Evolutionary conservation across 2,113 vertebrate genomes (phyloP), one percentile per base, ranked within the genome.

Genomic region (Coryphaenoides rupestris): DNA sequence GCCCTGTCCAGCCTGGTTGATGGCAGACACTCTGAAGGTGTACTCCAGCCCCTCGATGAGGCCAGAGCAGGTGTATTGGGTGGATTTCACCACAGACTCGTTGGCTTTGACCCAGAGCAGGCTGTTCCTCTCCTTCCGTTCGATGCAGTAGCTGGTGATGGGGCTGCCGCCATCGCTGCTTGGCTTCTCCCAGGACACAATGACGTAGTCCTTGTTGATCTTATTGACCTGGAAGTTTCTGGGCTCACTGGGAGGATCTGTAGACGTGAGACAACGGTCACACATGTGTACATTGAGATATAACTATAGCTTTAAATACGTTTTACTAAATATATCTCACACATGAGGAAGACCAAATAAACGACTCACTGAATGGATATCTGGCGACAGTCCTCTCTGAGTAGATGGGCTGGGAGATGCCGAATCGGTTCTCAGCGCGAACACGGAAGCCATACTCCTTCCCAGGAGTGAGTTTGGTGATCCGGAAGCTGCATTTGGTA

Each of bases 41-140:
- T 99, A 99, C 74, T 99, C 97, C 28, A 99, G 91, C 52, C 97
- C 96, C 60, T 98, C 97, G 0, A 96, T 88, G 21, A 99, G 91
- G 4, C 94, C 93, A 49, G 87, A 87, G 76, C 96, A 99, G 65
- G 94, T 93, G 77, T 96, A 96, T 77, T 98, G 95, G 14, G 93
- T 95, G 67, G 93, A 87, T 65, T 95, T 95, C 54, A 98, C 90
- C 75, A 89, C 26, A 15, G 91, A 83, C 68, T 99, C 97, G 0
- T 98, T 98, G 65, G 94, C 94, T 83, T 91, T 95, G 74, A 92
- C 89, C 97, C 97, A 99, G 22, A 99, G 89, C 22, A 99, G 83
- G 73, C 97, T 98, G 82, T 99, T 99, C 70, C 95, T 93, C 84
- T 99, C 97, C 84, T 98, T 99, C 70, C 94, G 95, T 72, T 99